Evolutionary conservation across 37 sponge, comb jelly and placozoan genomes (phyloP).

Genomic region (Aphrocallistes beatrix): DNA sequence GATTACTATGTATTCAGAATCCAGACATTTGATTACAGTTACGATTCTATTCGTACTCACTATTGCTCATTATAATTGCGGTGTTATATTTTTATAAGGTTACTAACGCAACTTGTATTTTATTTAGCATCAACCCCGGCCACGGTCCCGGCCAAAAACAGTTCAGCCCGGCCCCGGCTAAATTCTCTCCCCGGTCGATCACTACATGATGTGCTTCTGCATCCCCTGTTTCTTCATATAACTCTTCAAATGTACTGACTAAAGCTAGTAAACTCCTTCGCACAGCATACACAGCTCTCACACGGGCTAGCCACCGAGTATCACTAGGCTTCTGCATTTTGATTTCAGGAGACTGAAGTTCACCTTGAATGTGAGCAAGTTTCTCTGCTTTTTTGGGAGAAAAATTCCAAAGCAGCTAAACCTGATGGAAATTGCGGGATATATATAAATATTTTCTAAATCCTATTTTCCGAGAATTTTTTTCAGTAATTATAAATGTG

Average conservation of each 20-base stretch:
- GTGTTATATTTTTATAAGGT: not conserved
- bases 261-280: constrained; percentile 9
- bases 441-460: too few relatives aligned
- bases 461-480: too few relatives aligned
- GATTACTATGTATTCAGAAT: not conserved
- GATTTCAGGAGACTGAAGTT: constrained; percentile 25
- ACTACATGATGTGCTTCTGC: not conserved
- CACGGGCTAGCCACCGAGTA: constrained; percentile 29
- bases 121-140: not conserved
- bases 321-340: constrained; percentile 36
- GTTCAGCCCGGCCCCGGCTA: not conserved
- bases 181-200: not conserved
- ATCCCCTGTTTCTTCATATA: not conserved
- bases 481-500: too few relatives aligned
- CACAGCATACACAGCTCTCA: constrained; percentile 27
- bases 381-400: constrained; percentile 33
- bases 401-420: too few relatives aligned
- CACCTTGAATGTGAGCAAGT: constrained; percentile 20
- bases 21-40: not conserved
- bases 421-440: too few relatives aligned
- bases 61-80: not conserved
- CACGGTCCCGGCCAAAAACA: too few relatives aligned
- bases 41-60: not conserved
- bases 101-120: not conserved
- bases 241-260: constrained; percentile 16